phyloP scores from a whole-genome alignment of 2,113 vertebrate species.

The Syrmaticus mikado region DNA sequence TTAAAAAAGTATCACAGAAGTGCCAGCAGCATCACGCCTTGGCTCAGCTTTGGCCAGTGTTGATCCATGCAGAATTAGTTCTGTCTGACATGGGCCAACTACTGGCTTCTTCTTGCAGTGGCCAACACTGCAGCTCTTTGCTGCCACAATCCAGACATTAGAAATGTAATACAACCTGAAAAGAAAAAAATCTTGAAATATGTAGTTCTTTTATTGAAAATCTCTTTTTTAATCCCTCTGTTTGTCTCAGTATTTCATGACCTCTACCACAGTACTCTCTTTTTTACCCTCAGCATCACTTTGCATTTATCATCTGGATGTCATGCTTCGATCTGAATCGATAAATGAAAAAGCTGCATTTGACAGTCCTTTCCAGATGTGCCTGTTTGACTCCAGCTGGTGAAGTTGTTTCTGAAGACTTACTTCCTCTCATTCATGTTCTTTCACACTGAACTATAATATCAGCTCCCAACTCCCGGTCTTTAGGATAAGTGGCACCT shows the following conservation, averaged over 20 bases:
- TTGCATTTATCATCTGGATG: neutral
- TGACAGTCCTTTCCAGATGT: neutral
- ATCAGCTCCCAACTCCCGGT: neutral
- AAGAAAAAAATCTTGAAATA: neutral
- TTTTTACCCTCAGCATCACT: neutral
- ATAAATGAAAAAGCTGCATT: neutral
- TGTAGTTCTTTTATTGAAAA: neutral
- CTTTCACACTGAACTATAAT: neutral
- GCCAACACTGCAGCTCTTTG: neutral
- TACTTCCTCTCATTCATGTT: neutral
- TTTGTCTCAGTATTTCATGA: neutral
- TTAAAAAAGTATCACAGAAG: neutral
- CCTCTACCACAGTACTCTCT: neutral
- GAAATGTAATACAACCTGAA: neutral
- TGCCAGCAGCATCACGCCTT: neutral
- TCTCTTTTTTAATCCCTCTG: neutral
- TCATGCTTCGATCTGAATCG: neutral
- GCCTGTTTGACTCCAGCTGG: neutral
- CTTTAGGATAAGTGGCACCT: slow-evolving; percentile 16
- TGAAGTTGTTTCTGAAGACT: neutral
- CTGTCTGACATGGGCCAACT: neutral
- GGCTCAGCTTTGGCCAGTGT: neutral
- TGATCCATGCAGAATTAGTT: no score
- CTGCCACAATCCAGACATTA: neutral
- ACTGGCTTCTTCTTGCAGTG: neutral